phyloP scores from a whole-genome alignment of 1,140 invertebrate genomes.

The Agrypnia vestita region DNA sequence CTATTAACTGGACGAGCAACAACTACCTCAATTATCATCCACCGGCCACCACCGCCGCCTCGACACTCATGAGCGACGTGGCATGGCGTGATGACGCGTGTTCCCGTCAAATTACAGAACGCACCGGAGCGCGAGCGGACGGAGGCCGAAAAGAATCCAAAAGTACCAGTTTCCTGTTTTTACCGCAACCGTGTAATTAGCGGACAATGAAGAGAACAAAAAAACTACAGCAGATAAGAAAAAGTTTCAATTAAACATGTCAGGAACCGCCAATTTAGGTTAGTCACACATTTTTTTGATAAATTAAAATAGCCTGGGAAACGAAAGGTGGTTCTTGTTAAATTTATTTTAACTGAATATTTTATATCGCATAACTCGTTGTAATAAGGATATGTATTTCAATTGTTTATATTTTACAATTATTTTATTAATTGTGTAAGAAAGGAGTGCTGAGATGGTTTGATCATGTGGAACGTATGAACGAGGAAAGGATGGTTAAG shows the following conservation, averaged over 20 bases:
- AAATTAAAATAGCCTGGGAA: slow-evolving; percentile 14
- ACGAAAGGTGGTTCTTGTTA: background rate
- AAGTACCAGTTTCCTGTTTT: slow-evolving; percentile 51
- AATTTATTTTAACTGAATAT: too few relatives aligned
- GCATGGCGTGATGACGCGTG: slow-evolving; percentile 53
- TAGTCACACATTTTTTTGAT: slow-evolving; percentile 40
- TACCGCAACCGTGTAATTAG: slow-evolving; percentile 49
- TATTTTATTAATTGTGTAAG: too few relatives aligned
- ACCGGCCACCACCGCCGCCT: background rate
- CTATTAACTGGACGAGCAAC: slow-evolving; percentile 16
- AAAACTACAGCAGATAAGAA: slow-evolving; percentile 5
- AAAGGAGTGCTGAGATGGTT: too few relatives aligned
- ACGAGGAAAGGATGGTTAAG: too few relatives aligned
- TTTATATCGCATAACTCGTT: too few relatives aligned
- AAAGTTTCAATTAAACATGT: slow-evolving; percentile 53
- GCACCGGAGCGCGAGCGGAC: slow-evolving; percentile 45
- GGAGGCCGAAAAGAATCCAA: slow-evolving; percentile 25
- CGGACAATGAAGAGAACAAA: slow-evolving; percentile 42
- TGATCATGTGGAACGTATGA: too few relatives aligned
- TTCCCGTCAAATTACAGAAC: slow-evolving; percentile 52
- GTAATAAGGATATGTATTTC: too few relatives aligned
- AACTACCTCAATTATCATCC: slow-evolving; percentile 19
- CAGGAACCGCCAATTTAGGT: slow-evolving; percentile 44
- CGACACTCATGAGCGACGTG: slow-evolving; percentile 23
- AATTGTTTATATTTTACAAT: too few relatives aligned